These are phyloP conservation scores for Mesitornis unicolor DNA, from an alignment of 2,113 vertebrate genomes.

Conservation along the genomic window DNA sequence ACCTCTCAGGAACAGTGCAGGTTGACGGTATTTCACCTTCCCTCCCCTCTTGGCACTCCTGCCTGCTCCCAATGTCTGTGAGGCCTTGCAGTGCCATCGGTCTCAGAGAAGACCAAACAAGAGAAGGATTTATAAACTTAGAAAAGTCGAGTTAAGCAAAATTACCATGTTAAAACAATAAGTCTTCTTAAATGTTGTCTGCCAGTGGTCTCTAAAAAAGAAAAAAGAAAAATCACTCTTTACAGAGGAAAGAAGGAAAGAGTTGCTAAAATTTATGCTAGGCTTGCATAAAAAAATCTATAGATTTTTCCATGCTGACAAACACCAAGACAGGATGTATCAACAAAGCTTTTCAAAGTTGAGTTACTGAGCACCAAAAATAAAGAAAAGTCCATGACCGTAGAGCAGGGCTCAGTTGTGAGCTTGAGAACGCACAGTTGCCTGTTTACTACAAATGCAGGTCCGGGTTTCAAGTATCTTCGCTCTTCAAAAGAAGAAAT, in stretches of 20 bases:
- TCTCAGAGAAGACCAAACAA: not conserved
- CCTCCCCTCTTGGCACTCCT: not conserved
- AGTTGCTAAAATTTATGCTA: not conserved
- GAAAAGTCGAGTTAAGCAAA: not conserved
- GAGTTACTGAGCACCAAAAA: not conserved
- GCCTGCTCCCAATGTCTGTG: not conserved
- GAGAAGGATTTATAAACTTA: not conserved
- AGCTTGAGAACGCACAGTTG: not conserved
- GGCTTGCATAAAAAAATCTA: not conserved
- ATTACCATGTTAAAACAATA: not conserved
- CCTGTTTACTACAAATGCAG: not conserved
- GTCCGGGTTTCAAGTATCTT: not conserved
- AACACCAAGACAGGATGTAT: not conserved
- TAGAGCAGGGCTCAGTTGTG: not conserved
- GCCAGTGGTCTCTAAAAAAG: not conserved
- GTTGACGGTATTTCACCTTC: not conserved
- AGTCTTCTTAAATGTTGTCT: not conserved
- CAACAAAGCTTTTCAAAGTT: not conserved
- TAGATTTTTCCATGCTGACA: not conserved
- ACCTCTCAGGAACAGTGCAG: accelerated
- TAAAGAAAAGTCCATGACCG: not conserved
- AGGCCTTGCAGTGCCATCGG: not conserved
- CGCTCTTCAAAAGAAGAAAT: not conserved
- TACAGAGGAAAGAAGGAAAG: not conserved
- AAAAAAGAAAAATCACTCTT: not conserved